Base-by-base conservation (phyloP, 2,888 invertebrate species). In the Cataglyphis albicans region DNA sequence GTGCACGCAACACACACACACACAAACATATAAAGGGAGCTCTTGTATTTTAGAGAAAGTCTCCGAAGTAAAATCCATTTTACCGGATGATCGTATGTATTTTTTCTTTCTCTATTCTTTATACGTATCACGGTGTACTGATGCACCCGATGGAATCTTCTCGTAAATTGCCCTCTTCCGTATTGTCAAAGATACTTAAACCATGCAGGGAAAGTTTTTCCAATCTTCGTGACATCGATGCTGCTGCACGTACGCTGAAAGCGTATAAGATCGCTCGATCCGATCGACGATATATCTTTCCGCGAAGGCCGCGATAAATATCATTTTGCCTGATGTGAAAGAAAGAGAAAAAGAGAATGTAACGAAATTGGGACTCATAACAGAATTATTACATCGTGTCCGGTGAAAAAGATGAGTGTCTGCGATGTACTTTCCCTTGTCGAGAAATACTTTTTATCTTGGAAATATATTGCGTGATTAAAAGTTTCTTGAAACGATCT, bases 141-240 rank as follows among this genome's bases (percentile, higher is more conserved):
- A 52, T 75, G 82, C 80, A 70, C 81, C 81, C 83, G 70, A 81
- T 72, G 80, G 78, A 83, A 80, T 87, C 88, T 74, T 83, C 83
- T 67, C 64, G 83, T 82, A 88, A 88, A 88, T 89, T 89, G 82
- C 76, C 74, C 72, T 84, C 89, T 85, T 88, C 89, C 89, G 88
- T 86, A 88, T 88, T 86, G 84, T 88, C 88, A 82, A 82, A 82
- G 88, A 59, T 67, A 83, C 72, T 88, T 82, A 80, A 81, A 29
- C 57, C 64, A 70, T 61, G 75, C 74, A 29, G 80, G 81, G 86
- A 89, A 88, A 86, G 86, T 88, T 89, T 89, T 87, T 87, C 87
- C 84, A 84, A 87, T 89, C 82, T 82, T 74, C 82, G 38, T 70
- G 74, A 12, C 70, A 80, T 81, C 52, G 75, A 52, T 70, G 61